Conservation (phyloP, 2,888 invertebrate genomes). For the Ceratothoa steindachneri region DNA sequence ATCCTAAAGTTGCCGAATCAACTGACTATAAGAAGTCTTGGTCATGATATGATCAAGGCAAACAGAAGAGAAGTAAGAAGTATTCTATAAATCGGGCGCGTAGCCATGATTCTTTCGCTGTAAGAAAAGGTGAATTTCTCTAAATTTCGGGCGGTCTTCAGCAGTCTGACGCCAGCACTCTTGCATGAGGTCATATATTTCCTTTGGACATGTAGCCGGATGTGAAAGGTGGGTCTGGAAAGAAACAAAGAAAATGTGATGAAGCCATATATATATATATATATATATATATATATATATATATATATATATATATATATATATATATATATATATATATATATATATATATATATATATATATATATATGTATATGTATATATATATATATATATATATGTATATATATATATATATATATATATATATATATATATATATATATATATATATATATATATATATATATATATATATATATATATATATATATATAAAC, state of each 20-base stretch:
- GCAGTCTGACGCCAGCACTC: slow-evolving; percentile 85
- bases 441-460: slow-evolving; percentile 8
- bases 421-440: slow-evolving; percentile 16
- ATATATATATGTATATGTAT: background rate
- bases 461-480: slow-evolving; percentile 10
- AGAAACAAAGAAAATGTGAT: no score
- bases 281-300: slow-evolving; percentile 19
- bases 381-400: slow-evolving; percentile 13
- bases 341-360: background rate
- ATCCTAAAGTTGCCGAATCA: no score
- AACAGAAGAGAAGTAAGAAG: no score
- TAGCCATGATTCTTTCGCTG: slow-evolving; percentile 64
- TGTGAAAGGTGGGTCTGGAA: slow-evolving; percentile 62
- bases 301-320: slow-evolving; percentile 16
- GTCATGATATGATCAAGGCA: no score
- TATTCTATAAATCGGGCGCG: slow-evolving; percentile 28
- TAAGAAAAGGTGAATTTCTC: slow-evolving; percentile 81
- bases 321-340: background rate
- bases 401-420: slow-evolving; percentile 14
- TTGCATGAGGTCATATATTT: slow-evolving; percentile 84
- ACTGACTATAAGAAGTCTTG: no score
- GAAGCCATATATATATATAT: slow-evolving; percentile 14
- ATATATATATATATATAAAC: background rate
- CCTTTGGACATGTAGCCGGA: slow-evolving; percentile 73
- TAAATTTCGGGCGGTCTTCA: slow-evolving; percentile 74